phyloP scores from a whole-genome alignment of 2,797 vertebrate species.

The Danio tinwini region DNA sequence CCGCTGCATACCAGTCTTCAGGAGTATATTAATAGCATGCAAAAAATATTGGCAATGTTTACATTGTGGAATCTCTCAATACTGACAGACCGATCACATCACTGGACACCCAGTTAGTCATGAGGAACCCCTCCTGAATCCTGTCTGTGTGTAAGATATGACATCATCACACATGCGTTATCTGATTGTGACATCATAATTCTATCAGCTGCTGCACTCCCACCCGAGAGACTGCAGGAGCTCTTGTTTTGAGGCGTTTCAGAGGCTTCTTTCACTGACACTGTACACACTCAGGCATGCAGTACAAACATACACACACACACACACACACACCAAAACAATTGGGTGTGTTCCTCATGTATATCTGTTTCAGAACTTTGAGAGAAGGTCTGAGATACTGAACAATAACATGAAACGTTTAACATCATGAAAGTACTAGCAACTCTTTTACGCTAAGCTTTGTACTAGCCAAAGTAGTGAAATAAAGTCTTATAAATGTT shows the following conservation, averaged over 20 bases:
- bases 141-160: slow-evolving; percentile 34
- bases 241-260: slow-evolving; percentile 7
- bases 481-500: too few relatives aligned
- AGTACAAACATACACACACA: neutral
- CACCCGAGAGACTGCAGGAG: slow-evolving; percentile 25
- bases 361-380: slow-evolving; percentile 62
- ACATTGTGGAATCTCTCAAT: neutral
- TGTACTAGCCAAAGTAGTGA: too few relatives aligned
- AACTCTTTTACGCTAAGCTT: neutral
- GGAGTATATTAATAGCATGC: slow-evolving; percentile 25
- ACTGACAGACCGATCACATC: slow-evolving; percentile 18
- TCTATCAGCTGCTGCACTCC: slow-evolving; percentile 30
- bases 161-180: slow-evolving; percentile 37
- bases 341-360: slow-evolving; percentile 68
- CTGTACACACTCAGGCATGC: slow-evolving; percentile 64
- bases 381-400: slow-evolving; percentile 56
- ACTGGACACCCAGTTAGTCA: slow-evolving; percentile 13
- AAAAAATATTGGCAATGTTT: neutral
- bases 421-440: neutral
- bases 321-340: slow-evolving; percentile 64
- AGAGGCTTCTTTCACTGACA: slow-evolving; percentile 64
- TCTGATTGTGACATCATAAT: slow-evolving; percentile 50
- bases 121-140: slow-evolving; percentile 18
- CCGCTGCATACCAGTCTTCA: slow-evolving; percentile 2
- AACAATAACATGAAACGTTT: neutral